A percentile compares a stretch with the other conserved stretches of the same genome.
These are phyloP conservation scores for Chrysocyon brachyurus DNA, from an alignment of 2,797 vertebrate genomes.

Conservation along the genomic window DNA sequence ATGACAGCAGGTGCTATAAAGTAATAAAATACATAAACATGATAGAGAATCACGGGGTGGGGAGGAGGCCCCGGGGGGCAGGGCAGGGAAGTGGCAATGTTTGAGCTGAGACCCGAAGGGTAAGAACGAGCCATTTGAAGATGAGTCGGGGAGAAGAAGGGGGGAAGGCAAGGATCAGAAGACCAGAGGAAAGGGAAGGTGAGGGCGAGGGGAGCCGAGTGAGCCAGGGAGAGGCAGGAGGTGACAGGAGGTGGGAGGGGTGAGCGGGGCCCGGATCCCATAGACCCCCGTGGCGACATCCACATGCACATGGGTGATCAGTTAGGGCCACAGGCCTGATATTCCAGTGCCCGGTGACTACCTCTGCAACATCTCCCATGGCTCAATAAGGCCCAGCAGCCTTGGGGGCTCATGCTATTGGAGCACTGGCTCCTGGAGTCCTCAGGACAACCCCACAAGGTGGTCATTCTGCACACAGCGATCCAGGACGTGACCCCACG, in stretches of 20 bases:
- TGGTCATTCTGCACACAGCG: background rate
- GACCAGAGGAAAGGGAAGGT: no score
- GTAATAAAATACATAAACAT: rapidly evolving
- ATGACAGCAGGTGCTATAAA: rapidly evolving
- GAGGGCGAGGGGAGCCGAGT: rapidly evolving
- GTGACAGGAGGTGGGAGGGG: rapidly evolving
- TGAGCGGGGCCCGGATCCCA: no score
- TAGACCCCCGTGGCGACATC: background rate
- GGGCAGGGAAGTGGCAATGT: background rate
- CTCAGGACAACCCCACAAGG: rapidly evolving
- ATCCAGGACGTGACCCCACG: rapidly evolving
- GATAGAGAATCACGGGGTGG: rapidly evolving
- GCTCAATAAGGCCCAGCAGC: rapidly evolving
- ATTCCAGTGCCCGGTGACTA: rapidly evolving
- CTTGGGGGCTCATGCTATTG: rapidly evolving
- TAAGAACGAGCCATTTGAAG: background rate
- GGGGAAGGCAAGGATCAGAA: rapidly evolving
- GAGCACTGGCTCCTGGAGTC: no score
- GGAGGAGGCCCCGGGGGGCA: no score
- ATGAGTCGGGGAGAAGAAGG: background rate
- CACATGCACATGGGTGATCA: rapidly evolving
- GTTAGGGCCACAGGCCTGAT: rapidly evolving
- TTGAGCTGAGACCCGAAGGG: background rate
- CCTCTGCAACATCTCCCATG: rapidly evolving
- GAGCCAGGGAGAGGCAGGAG: no score